phyloP scores from a whole-genome alignment of 2,797 vertebrate species.

The Girardinus metallicus region DNA sequence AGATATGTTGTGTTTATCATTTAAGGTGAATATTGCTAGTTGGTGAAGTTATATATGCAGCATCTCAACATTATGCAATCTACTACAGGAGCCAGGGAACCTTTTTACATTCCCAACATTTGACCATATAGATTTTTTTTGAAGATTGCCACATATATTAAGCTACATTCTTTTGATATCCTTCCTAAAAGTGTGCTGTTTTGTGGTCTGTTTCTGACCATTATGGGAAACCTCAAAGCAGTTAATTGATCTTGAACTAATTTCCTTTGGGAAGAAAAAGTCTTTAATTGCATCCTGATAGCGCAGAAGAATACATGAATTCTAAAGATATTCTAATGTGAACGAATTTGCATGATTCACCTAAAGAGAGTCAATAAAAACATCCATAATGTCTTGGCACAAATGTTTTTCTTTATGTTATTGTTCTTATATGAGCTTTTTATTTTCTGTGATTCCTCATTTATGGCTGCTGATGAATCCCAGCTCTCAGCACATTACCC shows the following conservation, averaged over 20 bases:
- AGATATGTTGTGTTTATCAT: not conserved
- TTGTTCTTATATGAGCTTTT: not conserved
- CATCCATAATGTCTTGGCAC: constrained; percentile 7
- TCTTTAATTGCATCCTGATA: constrained; percentile 31
- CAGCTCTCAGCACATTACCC: constrained; percentile 46
- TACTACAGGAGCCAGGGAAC: not conserved
- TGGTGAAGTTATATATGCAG: not conserved
- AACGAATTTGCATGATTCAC: constrained; percentile 31
- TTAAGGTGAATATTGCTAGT: not conserved
- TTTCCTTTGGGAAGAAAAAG: constrained; percentile 11
- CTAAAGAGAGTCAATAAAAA: constrained; percentile 12
- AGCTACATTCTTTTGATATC: constrained; percentile 33
- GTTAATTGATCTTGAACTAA: constrained; percentile 60
- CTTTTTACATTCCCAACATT: not conserved
- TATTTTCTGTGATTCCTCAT: constrained; percentile 16
- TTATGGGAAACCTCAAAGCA: constrained; percentile 28
- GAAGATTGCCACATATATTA: constrained; percentile 6
- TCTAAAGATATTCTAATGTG: constrained; percentile 31
- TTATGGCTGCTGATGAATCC: constrained; percentile 43
- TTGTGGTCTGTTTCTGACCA: constrained; percentile 41
- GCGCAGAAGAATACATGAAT: constrained; percentile 38
- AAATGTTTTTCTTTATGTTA: not conserved
- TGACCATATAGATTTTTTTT: not conserved
- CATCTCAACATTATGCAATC: not conserved
- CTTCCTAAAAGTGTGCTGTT: constrained; percentile 36